phyloP scores from a whole-genome alignment of 1,140 invertebrate species.

The Stegodyphus dumicola region DNA sequence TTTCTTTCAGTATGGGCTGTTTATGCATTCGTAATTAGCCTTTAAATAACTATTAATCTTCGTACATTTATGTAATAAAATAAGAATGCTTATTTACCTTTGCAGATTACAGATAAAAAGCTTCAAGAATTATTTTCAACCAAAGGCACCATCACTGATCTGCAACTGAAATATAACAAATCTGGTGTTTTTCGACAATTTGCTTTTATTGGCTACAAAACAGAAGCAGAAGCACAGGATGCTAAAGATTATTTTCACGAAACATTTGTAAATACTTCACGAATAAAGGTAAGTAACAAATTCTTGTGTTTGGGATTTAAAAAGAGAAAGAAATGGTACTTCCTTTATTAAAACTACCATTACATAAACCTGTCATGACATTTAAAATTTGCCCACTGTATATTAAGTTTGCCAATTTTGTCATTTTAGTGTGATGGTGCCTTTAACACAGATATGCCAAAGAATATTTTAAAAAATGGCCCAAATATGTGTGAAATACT shows the following conservation, averaged over 20 bases:
- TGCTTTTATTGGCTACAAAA: conserved; percentile 90
- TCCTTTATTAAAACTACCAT: no score
- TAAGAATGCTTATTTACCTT: not conserved
- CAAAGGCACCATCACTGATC: conserved; percentile 88
- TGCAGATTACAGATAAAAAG: conserved; percentile 81
- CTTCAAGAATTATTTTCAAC: conserved; percentile 80
- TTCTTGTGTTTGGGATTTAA: not conserved
- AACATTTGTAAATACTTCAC: conserved; percentile 83
- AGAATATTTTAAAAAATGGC: no score
- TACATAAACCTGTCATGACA: not conserved
- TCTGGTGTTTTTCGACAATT: conserved; percentile 92
- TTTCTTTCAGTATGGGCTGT: no score
- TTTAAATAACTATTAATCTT: no score
- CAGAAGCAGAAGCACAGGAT: conserved; percentile 79
- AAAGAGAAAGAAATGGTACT: no score
- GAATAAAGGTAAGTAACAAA: conserved; percentile 71
- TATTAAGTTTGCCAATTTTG: no score
- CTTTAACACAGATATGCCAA: no score
- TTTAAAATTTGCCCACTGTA: not conserved
- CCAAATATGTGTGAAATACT: no score
- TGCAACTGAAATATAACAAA: conserved; percentile 90
- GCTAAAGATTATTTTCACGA: conserved; percentile 86
- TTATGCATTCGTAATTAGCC: no score
- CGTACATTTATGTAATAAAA: no score
- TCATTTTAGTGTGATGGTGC: no score